Base-by-base conservation (phyloP, 2,113 vertebrate species). In the Rhea americana region DNA sequence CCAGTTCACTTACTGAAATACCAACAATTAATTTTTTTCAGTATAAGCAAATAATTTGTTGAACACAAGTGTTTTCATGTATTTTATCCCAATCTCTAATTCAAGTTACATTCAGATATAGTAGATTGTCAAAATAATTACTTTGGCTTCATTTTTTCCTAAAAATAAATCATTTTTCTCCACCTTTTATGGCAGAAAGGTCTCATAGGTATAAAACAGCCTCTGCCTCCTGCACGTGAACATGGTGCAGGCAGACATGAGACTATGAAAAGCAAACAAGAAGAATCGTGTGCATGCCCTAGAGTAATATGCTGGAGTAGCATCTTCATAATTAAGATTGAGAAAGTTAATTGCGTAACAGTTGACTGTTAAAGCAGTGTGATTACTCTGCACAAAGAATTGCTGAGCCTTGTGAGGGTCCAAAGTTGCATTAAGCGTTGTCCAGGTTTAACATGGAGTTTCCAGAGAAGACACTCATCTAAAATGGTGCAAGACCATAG, bases 331-430 rank as follows among this genome's bases (percentile, higher is more conserved):
- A 75, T 80, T 85, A 76, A 58, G 87, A 82, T 0, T 66, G 50
- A 85, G 67, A 58, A 30, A 92, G 16, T 22, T 28, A 59, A 83
- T 81, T 81, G 82, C 92, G 55, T 19, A 77, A 85, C 30, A 43
- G 13, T 37, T 1, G 2, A 22, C 43, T 30, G 16, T 55, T 51
- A 51, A 67, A 65, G 43, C 26, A 51, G 37, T 9, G 19, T 2
- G 32, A 72, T 81, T n/a, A 13, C 30, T 37, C 22, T 63, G 56
- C 5, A 30, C 47, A 21, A 45, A 68, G 50, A 84, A 13, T 61
- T 41, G 15, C 51, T 4, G 4, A 9, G 20, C 25, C 51, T 41
- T 2, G 0, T 3, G 12, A 84, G 32, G 58, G 51, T 75, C 61
- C 62, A 14, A 87, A 78, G 82, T 28, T 32, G 70, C 51, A 71